A percentile compares a stretch with the other conserved stretches of the same genome.
These are phyloP conservation scores for Hydractinia symbiolongicarpus DNA, from an alignment of 30 jellyfish, hydroid and myxozoan genomes.

Conservation along the genomic window DNA sequence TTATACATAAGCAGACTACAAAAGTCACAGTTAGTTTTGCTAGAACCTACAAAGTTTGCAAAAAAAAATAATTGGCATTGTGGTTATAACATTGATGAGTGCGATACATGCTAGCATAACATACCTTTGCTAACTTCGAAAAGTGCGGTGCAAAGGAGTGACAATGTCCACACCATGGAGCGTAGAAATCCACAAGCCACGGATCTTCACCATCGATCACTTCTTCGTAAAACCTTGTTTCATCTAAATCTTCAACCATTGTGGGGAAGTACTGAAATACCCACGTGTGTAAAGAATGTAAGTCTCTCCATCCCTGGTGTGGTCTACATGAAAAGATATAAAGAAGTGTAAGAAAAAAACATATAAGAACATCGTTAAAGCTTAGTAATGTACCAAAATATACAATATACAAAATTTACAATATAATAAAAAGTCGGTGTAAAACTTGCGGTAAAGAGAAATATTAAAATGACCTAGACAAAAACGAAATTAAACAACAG, in stretches of 20 bases:
- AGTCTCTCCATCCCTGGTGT: constrained; percentile 93
- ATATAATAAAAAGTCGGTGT: not conserved
- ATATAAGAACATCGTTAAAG: not conserved
- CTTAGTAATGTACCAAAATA: not conserved
- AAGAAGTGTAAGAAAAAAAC: not conserved
- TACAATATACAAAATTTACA: not conserved
- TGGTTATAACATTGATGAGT: not conserved
- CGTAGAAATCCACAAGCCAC: constrained; percentile 86
- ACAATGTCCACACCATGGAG: constrained; percentile 98
- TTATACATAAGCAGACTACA: not conserved
- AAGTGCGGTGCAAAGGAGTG: constrained; percentile 78
- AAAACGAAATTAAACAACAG: too few relatives aligned
- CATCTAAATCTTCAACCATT: constrained; percentile 64
- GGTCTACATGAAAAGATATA: constrained; percentile 41
- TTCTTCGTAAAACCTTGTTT: constrained; percentile 51
- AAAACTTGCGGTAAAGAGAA: not conserved
- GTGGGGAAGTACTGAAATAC: constrained; percentile 77
- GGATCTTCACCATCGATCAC: constrained; percentile 68
- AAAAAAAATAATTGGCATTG: not conserved
- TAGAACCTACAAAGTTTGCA: not conserved
- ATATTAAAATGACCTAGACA: not conserved
- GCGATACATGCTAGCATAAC: not conserved
- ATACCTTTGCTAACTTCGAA: constrained; percentile 68
- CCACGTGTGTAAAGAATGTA: constrained; percentile 75
- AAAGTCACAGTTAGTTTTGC: not conserved